Percentiles rank a stretch among this genome's conserved stretches.
phyloP scores from a whole-genome alignment of 1,140 invertebrate species.

The Papilio polyxenes region DNA sequence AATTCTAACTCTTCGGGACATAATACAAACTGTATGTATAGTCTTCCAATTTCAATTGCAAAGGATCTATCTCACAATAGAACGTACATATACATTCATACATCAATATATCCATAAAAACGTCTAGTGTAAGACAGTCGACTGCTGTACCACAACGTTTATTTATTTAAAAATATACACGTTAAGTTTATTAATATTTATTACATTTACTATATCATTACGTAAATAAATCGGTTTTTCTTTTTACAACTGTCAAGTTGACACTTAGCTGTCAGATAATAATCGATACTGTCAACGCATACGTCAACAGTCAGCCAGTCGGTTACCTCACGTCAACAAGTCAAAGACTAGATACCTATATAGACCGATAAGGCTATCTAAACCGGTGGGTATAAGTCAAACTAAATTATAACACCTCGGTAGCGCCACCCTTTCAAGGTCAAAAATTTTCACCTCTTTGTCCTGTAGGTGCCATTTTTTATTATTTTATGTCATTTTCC shows the following conservation, averaged over 20 bases:
- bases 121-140: no score
- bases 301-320: neutral
- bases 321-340: neutral
- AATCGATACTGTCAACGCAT: neutral
- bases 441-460: no score
- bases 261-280: neutral
- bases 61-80: neutral
- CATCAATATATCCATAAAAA: neutral
- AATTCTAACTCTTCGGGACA: no score
- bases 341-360: constrained; percentile 1
- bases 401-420: no score
- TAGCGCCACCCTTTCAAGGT: no score
- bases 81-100: neutral
- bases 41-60: no score
- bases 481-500: no score
- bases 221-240: constrained; percentile 6
- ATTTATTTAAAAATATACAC: neutral
- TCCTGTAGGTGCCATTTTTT: no score
- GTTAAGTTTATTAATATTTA: neutral
- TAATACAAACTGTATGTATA: no score
- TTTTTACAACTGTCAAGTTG: constrained; percentile 12
- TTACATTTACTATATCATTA: neutral
- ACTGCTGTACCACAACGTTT: neutral
- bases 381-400: no score
- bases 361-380: no score